These are phyloP conservation scores for Cyprinodon tularosa DNA, from an alignment of 2,113 vertebrate genomes.

Conservation along the genomic window DNA sequence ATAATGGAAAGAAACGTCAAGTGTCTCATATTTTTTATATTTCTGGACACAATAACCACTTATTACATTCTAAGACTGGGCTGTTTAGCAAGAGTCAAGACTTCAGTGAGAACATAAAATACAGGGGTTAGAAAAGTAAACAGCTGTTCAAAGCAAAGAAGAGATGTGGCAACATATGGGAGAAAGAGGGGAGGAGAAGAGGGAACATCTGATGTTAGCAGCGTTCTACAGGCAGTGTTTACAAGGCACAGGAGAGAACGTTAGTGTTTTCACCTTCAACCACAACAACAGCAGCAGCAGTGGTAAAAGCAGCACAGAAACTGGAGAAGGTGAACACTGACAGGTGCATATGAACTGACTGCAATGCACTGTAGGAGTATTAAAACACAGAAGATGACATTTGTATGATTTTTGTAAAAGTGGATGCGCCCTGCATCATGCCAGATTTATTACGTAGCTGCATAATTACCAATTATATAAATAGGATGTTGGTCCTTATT, in stretches of 20 bases:
- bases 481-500: not conserved
- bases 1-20: not conserved
- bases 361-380: conserved; percentile 11
- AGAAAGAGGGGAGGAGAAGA: conserved; percentile 1
- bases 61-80: conserved; percentile 11
- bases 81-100: conserved; percentile 9
- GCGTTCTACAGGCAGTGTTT: conserved; percentile 24
- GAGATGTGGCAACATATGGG: conserved; percentile 12
- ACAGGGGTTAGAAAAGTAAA: conserved; percentile 24
- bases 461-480: not conserved
- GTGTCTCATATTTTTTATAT: not conserved
- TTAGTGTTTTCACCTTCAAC: conserved; percentile 18
- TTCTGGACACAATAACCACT: conserved; percentile 51
- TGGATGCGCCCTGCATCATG: not conserved
- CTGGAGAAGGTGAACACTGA: conserved; percentile 26
- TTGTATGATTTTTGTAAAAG: not conserved
- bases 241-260: conserved; percentile 48
- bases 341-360: conserved; percentile 14
- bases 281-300: conserved; percentile 10
- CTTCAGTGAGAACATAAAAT: conserved; percentile 3
- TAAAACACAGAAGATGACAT: not conserved
- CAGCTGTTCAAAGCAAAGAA: conserved; percentile 14
- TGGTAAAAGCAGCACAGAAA: conserved; percentile 25
- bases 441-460: not conserved
- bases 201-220: conserved; percentile 34